Evolutionary conservation across 2,113 vertebrate genomes (phyloP), one percentile per base, ranked within the genome.

Genomic region (Heterocephalus glaber): DNA sequence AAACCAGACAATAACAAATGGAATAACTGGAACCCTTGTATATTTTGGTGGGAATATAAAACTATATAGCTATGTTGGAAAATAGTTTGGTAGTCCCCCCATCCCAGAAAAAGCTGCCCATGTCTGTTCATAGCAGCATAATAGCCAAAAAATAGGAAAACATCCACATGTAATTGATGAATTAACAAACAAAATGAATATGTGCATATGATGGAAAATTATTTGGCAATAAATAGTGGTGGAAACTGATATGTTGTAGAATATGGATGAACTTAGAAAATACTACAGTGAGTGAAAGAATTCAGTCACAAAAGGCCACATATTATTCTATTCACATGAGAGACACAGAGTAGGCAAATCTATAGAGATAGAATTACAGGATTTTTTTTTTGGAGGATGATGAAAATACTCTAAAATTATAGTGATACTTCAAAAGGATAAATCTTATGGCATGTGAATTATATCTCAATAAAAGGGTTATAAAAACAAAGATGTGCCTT

Each of bases 41-140:
- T 3, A 65, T 72, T 92, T 83, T 84, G 47, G 54, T 90, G 49
- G 35, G 47, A 65, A 93, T 26, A 49, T 90, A 83, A 96, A 90
- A 83, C 38, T 30, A 10, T 2, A 44, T 33, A 8, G 38, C 33
- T 84, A 74, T 49, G 88, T 38, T 38, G n/a, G 66, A 83, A 87
- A 83, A 82, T 3, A 81, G 63, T 41, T 47, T 28, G 41, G 7
- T 38, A 72, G 47, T 38, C 44, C n/a, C n/a, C 30, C 12, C 66
- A 30, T 52, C 12, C 68, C 19, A 38, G n/a, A 66, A 65, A 65
- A 84, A 72, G 3, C 28, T 72, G 26, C 30, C 88, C 6, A 14
- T 16, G 38, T 72, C 47, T 22, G 58, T 92, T 88, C 30, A 54
- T 54, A 79, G n/a, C 17, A 70, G n/a, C 3, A 11, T 20, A 70